These are phyloP conservation scores for Charina bottae DNA, from an alignment of 2,113 vertebrate species.

Conservation along the genomic window DNA sequence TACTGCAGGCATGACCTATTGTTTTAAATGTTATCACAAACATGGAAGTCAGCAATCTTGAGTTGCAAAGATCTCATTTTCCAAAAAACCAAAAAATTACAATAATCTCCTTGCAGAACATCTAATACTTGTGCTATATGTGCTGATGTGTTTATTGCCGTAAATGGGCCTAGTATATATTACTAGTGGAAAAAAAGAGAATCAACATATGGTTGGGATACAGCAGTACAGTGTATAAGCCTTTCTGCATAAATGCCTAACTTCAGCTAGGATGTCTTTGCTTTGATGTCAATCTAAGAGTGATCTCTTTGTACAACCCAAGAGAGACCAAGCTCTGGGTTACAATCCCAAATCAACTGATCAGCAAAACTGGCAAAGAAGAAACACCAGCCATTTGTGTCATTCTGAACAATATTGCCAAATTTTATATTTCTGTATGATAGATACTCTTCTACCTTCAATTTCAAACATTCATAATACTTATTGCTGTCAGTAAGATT, in stretches of 20 bases:
- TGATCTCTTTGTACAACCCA: no score
- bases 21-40: slow-evolving; percentile 39
- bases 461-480: background rate
- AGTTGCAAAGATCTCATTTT: slow-evolving; percentile 40
- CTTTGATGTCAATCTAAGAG: background rate
- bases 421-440: slow-evolving; percentile 13
- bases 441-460: background rate
- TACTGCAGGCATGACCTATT: slow-evolving; percentile 8
- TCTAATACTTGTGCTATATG: slow-evolving; percentile 30
- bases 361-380: background rate
- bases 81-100: background rate
- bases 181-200: slow-evolving; percentile 13
- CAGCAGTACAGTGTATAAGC: slow-evolving; percentile 7
- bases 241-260: slow-evolving; percentile 36
- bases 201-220: slow-evolving; percentile 19
- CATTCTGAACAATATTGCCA: slow-evolving; percentile 16
- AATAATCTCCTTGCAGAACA: slow-evolving; percentile 25
- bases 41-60: slow-evolving; percentile 15
- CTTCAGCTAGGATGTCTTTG: slow-evolving; percentile 13
- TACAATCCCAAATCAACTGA: background rate
- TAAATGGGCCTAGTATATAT: slow-evolving; percentile 38
- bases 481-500: background rate
- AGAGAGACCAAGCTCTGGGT: background rate
- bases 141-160: slow-evolving; percentile 43
- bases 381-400: background rate